Base-by-base conservation (phyloP, 2,888 invertebrate species). In the Pemphredon lugubris region DNA sequence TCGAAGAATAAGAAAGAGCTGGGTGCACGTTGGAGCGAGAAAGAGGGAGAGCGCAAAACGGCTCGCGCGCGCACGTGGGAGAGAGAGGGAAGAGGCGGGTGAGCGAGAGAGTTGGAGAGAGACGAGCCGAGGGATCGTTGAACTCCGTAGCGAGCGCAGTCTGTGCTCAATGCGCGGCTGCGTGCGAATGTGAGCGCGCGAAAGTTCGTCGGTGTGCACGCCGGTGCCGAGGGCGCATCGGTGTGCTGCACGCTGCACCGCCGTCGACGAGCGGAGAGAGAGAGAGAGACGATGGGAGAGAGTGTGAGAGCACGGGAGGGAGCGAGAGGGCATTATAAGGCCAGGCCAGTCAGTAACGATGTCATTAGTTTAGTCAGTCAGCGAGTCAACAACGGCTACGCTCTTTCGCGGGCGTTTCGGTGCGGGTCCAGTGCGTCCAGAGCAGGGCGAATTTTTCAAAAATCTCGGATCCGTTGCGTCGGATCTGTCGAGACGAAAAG, bases 281-380 rank as follows among this genome's bases (percentile, higher is more conserved):
- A 53, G 58, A 60, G 55, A 48, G 42, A 5, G 63, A 54, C 23
- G 16, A 42, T 44, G 64, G 32, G 67, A 64, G 48, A 61, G 13
- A 45, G 53, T 44, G 48, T 40, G 61, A 61, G 71, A 13, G 57
- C 47, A 72, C 21, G 67, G 53, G 55, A 37, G 58, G 13, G 48
- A 72, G 77, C 59, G 71, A 75, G 78, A 75, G 74, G 73, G 69
- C 73, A 74, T 81, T 79, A 77, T 84, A 83, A 85, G 82, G 84
- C 83, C 84, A 84, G 85, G 86, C 85, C 83, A 85, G 85, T 86
- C 86, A 87, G 86, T 87, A 87, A 87, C 87, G 87, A 86, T 87
- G 87, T 87, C 87, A 87, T 87, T 87, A 87, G 87, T 87, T 87
- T 87, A 87, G 86, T 87, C 87, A 87, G 87, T 87, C 86, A 87